Conservation (phyloP, 2,888 invertebrate genomes). For the Apamea crenata region DNA sequence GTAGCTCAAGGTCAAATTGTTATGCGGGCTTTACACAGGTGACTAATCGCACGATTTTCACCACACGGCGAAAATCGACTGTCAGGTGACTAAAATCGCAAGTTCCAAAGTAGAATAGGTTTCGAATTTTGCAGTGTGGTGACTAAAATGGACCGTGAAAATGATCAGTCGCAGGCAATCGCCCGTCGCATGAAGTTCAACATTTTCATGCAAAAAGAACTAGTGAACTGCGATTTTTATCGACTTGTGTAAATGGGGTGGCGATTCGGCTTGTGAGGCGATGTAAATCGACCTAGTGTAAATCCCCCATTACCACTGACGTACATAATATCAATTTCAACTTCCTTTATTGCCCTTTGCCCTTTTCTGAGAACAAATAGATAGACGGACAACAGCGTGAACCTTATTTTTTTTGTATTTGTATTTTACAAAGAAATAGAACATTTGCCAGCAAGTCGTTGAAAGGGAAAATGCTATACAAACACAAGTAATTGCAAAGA, state of each 20-base stretch:
- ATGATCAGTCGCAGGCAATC: too few relatives aligned
- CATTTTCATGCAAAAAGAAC: too few relatives aligned
- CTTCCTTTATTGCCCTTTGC: neutral
- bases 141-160: too few relatives aligned
- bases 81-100: neutral
- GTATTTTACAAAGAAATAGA: slow-evolving; percentile 23
- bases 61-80: neutral
- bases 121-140: neutral
- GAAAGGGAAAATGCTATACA: slow-evolving; percentile 36
- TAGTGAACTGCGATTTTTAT: too few relatives aligned
- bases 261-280: too few relatives aligned
- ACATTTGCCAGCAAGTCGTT: slow-evolving; percentile 6
- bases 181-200: too few relatives aligned
- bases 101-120: neutral
- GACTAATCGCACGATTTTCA: neutral
- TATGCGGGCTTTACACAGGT: neutral
- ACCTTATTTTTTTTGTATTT: slow-evolving; percentile 7
- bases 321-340: neutral
- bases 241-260: too few relatives aligned
- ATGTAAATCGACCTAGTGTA: too few relatives aligned
- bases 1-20: neutral
- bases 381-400: neutral
- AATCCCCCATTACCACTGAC: too few relatives aligned
- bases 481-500: slow-evolving; percentile 43
- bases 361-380: neutral